These are phyloP conservation scores for Allacma fusca DNA, from an alignment of 2,888 invertebrate genomes.

Conservation along the genomic window DNA sequence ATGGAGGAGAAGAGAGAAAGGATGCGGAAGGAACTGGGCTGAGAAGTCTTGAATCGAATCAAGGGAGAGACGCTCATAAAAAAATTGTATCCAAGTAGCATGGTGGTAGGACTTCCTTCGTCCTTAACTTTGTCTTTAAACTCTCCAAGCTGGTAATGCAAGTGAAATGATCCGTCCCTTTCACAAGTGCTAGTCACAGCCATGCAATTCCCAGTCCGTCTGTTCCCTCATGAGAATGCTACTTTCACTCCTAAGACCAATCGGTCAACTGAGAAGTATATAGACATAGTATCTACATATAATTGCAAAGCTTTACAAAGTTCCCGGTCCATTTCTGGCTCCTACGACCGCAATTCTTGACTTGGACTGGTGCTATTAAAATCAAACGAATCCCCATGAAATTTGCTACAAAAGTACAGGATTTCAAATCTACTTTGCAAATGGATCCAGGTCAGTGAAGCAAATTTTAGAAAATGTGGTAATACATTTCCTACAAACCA, in stretches of 20 bases:
- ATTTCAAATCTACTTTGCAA: too few species aligned
- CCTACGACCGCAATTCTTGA: too few species aligned
- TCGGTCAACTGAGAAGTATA: not conserved
- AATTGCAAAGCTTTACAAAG: too few species aligned
- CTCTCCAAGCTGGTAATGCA: slow-evolving; percentile 5
- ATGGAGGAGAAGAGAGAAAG: not conserved
- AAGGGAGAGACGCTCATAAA: slow-evolving; percentile 22
- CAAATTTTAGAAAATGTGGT: too few species aligned
- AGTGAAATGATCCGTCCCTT: slow-evolving; percentile 39
- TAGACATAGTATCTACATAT: too few species aligned
- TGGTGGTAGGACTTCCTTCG: not conserved
- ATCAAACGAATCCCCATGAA: too few species aligned
- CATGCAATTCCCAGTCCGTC: not conserved
- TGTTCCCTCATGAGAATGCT: not conserved
- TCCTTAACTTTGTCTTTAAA: not conserved
- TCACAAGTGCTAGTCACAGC: slow-evolving; percentile 29
- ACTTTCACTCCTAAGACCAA: not conserved
- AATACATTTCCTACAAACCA: too few species aligned
- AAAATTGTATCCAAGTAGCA: slow-evolving; percentile 22
- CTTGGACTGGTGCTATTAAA: too few species aligned
- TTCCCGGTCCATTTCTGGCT: too few species aligned
- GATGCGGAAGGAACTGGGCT: slow-evolving; percentile 19
- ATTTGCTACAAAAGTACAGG: too few species aligned
- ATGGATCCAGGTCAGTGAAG: too few species aligned
- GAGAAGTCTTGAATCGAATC: slow-evolving; percentile 22